phyloP scores from a whole-genome alignment of 2,113 vertebrate genomes.

The Mastomys coucha region DNA sequence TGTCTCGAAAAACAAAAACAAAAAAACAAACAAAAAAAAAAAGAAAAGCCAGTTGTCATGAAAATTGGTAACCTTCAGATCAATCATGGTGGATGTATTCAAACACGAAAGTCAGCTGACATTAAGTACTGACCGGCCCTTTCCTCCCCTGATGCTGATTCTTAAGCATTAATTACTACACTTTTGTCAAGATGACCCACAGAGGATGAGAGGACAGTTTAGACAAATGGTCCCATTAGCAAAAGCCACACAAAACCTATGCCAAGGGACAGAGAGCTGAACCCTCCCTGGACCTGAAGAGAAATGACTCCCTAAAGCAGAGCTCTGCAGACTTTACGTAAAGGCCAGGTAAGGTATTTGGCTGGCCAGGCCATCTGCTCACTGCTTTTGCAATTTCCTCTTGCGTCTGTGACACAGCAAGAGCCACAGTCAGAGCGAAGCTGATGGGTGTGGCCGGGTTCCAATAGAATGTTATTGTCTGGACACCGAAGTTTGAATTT shows the following conservation, averaged over 20 bases:
- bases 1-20: too few species aligned
- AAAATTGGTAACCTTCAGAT: background rate
- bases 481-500: conserved; percentile 5
- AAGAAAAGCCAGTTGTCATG: background rate
- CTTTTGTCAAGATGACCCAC: background rate
- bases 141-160: background rate
- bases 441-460: background rate
- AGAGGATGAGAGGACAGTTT: background rate
- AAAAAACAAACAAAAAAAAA: too few species aligned
- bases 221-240: background rate
- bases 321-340: background rate
- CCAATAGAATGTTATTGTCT: background rate
- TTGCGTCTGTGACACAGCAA: background rate
- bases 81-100: background rate
- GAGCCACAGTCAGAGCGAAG: background rate
- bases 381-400: background rate
- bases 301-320: background rate
- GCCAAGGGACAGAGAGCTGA: background rate
- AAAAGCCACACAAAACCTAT: background rate
- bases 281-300: background rate
- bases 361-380: background rate
- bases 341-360: background rate
- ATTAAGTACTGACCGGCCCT: background rate
- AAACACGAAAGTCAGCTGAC: background rate
- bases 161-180: background rate